Base-by-base conservation (phyloP, 2,797 vertebrate species). In the Vireo griseus region DNA sequence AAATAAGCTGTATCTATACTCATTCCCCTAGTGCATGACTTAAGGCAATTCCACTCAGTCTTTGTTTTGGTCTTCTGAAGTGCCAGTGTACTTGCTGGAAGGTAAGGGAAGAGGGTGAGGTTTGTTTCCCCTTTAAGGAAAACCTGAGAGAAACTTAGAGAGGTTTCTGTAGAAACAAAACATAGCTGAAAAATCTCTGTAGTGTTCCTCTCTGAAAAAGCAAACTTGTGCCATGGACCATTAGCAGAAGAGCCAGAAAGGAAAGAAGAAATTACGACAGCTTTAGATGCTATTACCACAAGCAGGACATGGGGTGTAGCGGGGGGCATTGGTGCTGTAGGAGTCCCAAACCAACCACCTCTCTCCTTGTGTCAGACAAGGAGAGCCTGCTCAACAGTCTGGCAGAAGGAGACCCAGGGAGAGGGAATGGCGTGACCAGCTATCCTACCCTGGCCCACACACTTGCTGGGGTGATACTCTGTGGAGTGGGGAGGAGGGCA, bases 51-150 rank as follows among this genome's bases (percentile, higher is more conserved):
- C 69, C 81, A 31, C 55, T 62, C 48, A 75, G 75, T 87, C 65
- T 92, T 83, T 69, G 44, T n/a, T 90, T 87, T 50, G 44, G 73
- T 78, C 78, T 91, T 82, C 62, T 86, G 5, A 94, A 86, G 69
- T 3, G 2, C 37, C 52, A 31, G 22, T 2, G 47, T 72, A 37
- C 1, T 2, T 44, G 16, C 10, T 61, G 39, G 54, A 73, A 86
- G 51, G 48, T 35, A 61, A 61, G 50, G 61, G 35, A 57, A 71
- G 78, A 76, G 33, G 11, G 8, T 69, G 58, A 28, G 13, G 28
- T 29, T 88, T 71, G 9, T 65, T 94, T 58, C 47, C 7, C 51
- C 25, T 65, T 65, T 37, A 45, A 66, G 59, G 50, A 75, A 91
- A 83, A 59, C 33, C 26, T 37, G n/a, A 72, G 55, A 74, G 26